Conservation (phyloP, 2,888 invertebrate genomes). For the Oxycera nigricornis region DNA sequence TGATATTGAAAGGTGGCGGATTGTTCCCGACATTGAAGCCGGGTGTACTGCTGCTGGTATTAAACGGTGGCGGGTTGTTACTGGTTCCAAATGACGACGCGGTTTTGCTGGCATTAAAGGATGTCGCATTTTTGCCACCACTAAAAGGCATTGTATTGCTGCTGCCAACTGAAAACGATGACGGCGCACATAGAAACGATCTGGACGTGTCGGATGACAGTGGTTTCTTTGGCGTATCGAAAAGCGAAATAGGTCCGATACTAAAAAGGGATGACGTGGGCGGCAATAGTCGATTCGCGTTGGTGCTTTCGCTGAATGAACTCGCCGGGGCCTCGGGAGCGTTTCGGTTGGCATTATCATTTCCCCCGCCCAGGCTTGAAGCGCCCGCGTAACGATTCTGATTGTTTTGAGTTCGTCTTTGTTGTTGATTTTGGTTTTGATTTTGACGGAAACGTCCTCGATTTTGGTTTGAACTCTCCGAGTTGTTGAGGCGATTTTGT, state of each 20-base stretch:
- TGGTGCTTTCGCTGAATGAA: constrained; percentile 29
- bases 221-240: constrained; percentile 4
- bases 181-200: neutral
- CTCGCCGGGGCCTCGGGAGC: neutral
- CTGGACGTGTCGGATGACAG: neutral
- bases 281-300: neutral
- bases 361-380: neutral
- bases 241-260: neutral
- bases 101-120: neutral
- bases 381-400: constrained; percentile 30
- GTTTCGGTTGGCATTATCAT: constrained; percentile 43
- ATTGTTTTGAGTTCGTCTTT: constrained; percentile 22
- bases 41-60: too few relatives aligned
- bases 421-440: constrained; percentile 35
- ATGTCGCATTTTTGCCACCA: neutral
- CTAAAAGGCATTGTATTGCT: neutral
- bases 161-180: too few relatives aligned
- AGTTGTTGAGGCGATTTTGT: neutral
- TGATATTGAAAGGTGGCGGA: too few relatives aligned
- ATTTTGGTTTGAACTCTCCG: constrained; percentile 3
- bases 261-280: neutral
- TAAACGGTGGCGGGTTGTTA: too few relatives aligned
- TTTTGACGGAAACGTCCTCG: constrained; percentile 20
- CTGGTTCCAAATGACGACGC: neutral
- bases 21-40: too few relatives aligned